phyloP scores from a whole-genome alignment of 2,113 vertebrate species.

The Corvus hawaiiensis region DNA sequence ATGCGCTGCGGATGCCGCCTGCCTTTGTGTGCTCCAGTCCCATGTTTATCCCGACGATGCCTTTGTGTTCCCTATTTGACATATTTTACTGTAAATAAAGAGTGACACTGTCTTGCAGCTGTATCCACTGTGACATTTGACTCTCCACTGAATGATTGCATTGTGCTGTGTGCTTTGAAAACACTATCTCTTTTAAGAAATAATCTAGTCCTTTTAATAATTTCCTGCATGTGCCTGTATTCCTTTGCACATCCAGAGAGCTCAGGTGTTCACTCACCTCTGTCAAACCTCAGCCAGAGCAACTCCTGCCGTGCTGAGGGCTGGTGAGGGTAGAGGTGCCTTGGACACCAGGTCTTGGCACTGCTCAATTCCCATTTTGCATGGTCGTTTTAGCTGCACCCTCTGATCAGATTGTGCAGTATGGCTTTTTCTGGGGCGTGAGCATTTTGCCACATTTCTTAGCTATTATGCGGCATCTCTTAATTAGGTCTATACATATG shows the following conservation, averaged over 20 bases:
- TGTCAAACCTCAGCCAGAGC: neutral
- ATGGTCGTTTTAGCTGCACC: neutral
- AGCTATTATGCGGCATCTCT: neutral
- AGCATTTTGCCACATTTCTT: neutral
- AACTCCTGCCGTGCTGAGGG: neutral
- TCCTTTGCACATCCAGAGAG: neutral
- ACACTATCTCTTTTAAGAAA: constrained; percentile 33
- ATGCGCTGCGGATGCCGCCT: constrained; percentile 16
- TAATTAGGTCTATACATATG: neutral
- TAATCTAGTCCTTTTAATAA: constrained; percentile 22
- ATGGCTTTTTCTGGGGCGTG: neutral
- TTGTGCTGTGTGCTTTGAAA: constrained; percentile 23
- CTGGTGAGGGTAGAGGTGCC: neutral
- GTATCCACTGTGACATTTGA: constrained; percentile 58
- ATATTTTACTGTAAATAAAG: constrained; percentile 58
- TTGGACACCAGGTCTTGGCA: neutral
- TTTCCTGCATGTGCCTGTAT: neutral
- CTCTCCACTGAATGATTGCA: constrained; percentile 30
- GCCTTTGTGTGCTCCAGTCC: constrained; percentile 38
- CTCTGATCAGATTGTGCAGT: neutral
- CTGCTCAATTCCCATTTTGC: neutral
- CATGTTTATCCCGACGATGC: constrained; percentile 18
- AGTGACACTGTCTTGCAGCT: constrained; percentile 39
- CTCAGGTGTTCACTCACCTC: neutral
- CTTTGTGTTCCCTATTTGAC: constrained; percentile 51